Evolutionary conservation across 2,888 invertebrate species (phyloP), one percentile per base, ranked within the genome.

Genomic region (Drosophila nr. medialis): DNA sequence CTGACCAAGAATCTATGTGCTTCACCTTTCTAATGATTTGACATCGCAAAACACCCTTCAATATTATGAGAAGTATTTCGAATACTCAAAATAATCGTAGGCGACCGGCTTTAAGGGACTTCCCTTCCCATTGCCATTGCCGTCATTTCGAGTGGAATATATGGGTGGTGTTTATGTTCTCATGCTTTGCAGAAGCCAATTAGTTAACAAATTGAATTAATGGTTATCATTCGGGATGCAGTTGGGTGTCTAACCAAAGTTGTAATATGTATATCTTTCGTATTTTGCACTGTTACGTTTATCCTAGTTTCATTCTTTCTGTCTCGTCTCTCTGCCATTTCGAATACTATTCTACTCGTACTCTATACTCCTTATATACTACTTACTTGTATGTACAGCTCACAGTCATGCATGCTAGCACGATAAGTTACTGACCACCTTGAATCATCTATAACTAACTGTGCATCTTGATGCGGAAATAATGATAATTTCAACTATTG

Each of bases 1-100:
- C 87, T 84, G 84, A 87, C 83, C 88, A 84, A 85, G 86, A 82
- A 84, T 87, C 84, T 87, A 83, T 85, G 73, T 77, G 78, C 51
- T 65, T 72, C 54, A 65, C 50, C 65, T 60, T 62, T 50, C 34
- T 45, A 64, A 38, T 74, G 15, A 49, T 61, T 63, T 56, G 42
- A 55, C 50, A 60, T 45, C 53, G 32, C 49, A 50, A 58, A 61
- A 58, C 34, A 53, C 48, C 38, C 45, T n/a, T 36, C 11, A 30
- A 49, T 38, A 7, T 15, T 38, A 42, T 24, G 34, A 54, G 42
- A 56, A 30, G 29, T 24, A 21, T 58, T 40, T 42, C 10, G 27
- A 30, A 42, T 38, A 27, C 18, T 27, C 24, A 13, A 58, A 32
- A 36, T 5, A 36, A 36, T 29, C 4, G 13, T 24, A 54, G 38